Base-by-base conservation (phyloP, 2,888 invertebrate species). In the Sclerodermus sp. region DNA sequence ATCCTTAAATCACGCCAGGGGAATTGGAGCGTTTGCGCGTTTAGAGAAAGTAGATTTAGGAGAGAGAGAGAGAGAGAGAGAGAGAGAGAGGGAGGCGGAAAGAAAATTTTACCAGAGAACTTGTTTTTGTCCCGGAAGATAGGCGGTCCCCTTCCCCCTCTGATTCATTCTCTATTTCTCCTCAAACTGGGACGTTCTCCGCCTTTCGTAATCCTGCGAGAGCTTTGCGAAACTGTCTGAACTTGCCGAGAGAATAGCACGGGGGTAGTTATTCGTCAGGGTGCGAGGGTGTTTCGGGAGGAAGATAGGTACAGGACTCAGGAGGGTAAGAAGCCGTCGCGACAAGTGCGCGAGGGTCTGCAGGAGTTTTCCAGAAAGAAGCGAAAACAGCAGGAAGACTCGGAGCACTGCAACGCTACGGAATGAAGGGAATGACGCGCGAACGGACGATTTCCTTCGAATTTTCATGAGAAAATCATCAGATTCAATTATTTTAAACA, bases 111-210 rank as follows among this genome's bases (percentile, higher is more conserved):
- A 49, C 16, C 42, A 45, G 42, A 45, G 31, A 38, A 38, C 47
- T 49, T 49, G 51, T 47, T 50, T 49, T 46, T 8, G 23, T 23
- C 23, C 23, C 23, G 3, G 23, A 8, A n/a, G n/a, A n/a, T n/a
- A n/a, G n/a, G n/a, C n/a, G n/a, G n/a, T n/a, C n/a, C n/a, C n/a
- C n/a, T n/a, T n/a, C n/a, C 8, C 23, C 8, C 14, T 38, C 17
- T 17, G 10, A 38, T 38, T 38, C 46, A 46, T 37, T 42, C 44
- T 36, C 48, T 50, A 48, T 56, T 49, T 53, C 44, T 48, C 42
- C 46, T 47, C 48, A 42, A 47, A 56, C 48, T 42, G 15, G 23
- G 18, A 48, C 41, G 34, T 41, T 49, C 45, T 43, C 42, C 44
- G 51, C 9, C 14, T 38, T 38, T 38, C 17, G 15, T 38, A 38